Evolutionary conservation across 2,797 vertebrate species (phyloP), one percentile per base, ranked within the genome.

Genomic region (Enteromius radiatus): DNA sequence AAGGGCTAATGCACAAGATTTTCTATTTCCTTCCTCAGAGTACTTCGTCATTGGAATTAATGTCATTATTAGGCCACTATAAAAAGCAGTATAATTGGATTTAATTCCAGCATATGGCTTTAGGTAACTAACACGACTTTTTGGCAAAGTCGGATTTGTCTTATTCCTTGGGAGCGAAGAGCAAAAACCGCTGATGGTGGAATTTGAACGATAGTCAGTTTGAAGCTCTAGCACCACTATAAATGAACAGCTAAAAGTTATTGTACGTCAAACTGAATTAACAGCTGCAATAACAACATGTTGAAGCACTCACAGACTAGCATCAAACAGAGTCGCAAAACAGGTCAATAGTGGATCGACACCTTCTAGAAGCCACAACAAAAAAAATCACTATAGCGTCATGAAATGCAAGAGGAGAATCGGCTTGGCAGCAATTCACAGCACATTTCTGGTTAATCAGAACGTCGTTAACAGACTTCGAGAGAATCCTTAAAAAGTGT

Each of bases 51-150:
- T 31, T 49, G 23, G 69, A 84, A 84, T 63, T 56, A 65, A 76
- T 82, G 86, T 49, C 54, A 77, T 86, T 85, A 64, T 47, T 81
- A 83, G 61, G 73, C 31, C 80, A 41, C 74, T 71, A 68, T 79
- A 86, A 81, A 85, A 86, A 88, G 86, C 73, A 80, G 87, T 74
- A 49, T 69, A 84, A 84, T 84, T 81, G 47, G 76, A 84, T 84
- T 82, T 41, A 73, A 65, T 77, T 80, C 67, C 77, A 82, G 49
- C 67, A 76, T 86, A 84, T 88, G 87, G 85, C 87, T 88, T 88
- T 85, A 84, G 85, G 84, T 87, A 71, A 80, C 79, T 82, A 82
- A 64, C 76, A 47, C 1, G 81, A 65, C 63, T 59, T 76, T 82
- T 80, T 80, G 74, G 75, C 78, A 81, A 56, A 41, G 73, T 76